These are phyloP conservation scores for Lepus townsendii DNA, from an alignment of 2,797 vertebrate species.

Conservation along the genomic window DNA sequence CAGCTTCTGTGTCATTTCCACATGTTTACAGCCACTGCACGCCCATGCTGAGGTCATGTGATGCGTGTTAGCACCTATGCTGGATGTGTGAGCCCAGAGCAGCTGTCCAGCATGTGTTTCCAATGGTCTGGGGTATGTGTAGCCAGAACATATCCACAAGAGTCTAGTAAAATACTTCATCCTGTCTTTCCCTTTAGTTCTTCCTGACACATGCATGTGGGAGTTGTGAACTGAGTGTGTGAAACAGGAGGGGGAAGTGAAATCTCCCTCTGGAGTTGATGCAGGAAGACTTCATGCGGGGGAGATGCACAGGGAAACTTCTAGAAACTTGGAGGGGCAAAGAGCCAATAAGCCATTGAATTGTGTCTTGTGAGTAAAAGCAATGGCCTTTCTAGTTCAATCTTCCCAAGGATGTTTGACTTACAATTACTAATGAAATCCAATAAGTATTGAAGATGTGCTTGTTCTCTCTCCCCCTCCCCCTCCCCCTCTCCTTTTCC, in stretches of 20 bases:
- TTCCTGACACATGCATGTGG: neutral
- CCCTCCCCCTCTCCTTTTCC: too few relatives aligned
- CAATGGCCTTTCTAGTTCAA: neutral
- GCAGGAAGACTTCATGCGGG: neutral
- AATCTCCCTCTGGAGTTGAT: slow-evolving; percentile 22
- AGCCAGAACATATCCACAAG: neutral
- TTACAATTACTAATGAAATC: slow-evolving; percentile 30
- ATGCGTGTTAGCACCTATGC: slow-evolving; percentile 52
- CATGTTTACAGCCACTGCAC: slow-evolving; percentile 12
- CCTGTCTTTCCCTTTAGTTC: slow-evolving; percentile 37
- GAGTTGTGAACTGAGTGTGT: slow-evolving; percentile 14
- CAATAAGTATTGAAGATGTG: neutral
- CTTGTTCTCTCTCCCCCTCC: neutral
- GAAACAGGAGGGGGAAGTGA: slow-evolving; percentile 36
- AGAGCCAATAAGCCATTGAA: neutral
- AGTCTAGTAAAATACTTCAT: slow-evolving; percentile 64
- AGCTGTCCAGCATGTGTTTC: slow-evolving; percentile 75
- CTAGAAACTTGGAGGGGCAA: neutral
- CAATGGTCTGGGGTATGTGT: slow-evolving; percentile 3
- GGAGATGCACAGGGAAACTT: neutral
- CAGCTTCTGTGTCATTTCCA: slow-evolving; percentile 20
- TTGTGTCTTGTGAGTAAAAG: neutral
- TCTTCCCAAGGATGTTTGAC: neutral
- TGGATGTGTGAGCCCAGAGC: slow-evolving; percentile 10
- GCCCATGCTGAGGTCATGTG: neutral